Percentiles rank a stretch among this genome's conserved stretches.
Evolutionary conservation across 2,888 invertebrate genomes (phyloP).

Genomic region (Caenorhabditis macrosperma): DNA sequence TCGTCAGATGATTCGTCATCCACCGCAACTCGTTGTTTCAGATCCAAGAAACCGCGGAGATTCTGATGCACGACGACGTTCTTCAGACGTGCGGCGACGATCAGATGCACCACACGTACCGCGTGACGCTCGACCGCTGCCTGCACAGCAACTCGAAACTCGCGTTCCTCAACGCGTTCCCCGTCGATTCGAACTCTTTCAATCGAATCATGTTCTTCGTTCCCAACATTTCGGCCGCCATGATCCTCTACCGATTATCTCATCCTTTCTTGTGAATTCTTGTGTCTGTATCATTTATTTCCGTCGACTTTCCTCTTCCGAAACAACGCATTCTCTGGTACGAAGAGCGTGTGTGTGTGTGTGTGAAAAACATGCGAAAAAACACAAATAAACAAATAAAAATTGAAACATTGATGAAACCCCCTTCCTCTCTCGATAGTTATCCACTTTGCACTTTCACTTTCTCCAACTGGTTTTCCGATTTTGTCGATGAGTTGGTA

Average conservation of each 20-base stretch:
- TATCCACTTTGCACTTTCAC: too few relatives aligned
- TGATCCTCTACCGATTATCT: slow-evolving; percentile 56
- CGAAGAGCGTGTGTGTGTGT: slow-evolving; percentile 29
- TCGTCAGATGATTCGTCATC: too few relatives aligned
- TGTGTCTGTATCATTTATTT: not conserved
- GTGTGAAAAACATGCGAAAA: too few relatives aligned
- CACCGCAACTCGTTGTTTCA: too few relatives aligned
- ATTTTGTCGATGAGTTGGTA: too few relatives aligned
- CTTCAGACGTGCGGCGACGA: slow-evolving; percentile 57
- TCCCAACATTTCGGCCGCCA: slow-evolving; percentile 49
- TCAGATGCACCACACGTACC: slow-evolving; percentile 58
- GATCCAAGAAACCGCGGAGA: slow-evolving; percentile 55
- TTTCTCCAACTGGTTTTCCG: too few relatives aligned
- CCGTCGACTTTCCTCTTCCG: not conserved
- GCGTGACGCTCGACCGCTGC: slow-evolving; percentile 53
- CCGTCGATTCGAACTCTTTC: slow-evolving; percentile 44
- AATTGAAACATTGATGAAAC: too few relatives aligned
- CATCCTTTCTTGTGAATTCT: slow-evolving; percentile 41
- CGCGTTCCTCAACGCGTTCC: slow-evolving; percentile 43
- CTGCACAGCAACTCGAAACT: slow-evolving; percentile 44
- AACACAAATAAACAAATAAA: too few relatives aligned
- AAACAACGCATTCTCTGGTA: slow-evolving; percentile 30
- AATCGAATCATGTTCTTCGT: slow-evolving; percentile 49
- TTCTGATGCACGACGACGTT: slow-evolving; percentile 60
- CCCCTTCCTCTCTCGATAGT: too few relatives aligned